Evolutionary conservation across 2,888 invertebrate genomes (phyloP), one percentile per base, ranked within the genome.

Genomic region (Rhopalosiphum nymphaeae): DNA sequence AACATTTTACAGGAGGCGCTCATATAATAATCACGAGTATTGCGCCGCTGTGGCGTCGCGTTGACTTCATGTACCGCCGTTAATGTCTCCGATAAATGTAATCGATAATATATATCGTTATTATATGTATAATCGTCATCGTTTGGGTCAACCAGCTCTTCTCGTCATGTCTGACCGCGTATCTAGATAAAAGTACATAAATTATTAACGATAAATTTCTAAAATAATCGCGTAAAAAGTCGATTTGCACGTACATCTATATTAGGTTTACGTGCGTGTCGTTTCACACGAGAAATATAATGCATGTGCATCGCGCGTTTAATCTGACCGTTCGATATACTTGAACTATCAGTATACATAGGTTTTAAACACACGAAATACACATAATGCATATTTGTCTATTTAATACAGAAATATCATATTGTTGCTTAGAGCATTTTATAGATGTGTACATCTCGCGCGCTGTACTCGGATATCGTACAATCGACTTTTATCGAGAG

Each of bases 51-150:
- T 21, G 16, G 16, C 29, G 26, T 2, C n/a, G 44, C 88, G 42
- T 56, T 49, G 42, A 86, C 94, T 94, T 94, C 86, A 67, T 87
- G 86, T 25, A 90, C 93, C 86, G 86, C 42, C 93, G 90, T 94
- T 94, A 86, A 94, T 21, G 93, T 94, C 93, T 90, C 93, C 93
- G 86, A 90, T 61, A 86, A 89, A 85, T 93, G 21, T 61, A 89
- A 93, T 90, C 90, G 44, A 90, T 84, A 26, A 53, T 57, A 44
- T 67, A 78, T 0, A 78, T 21, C 78, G 36, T 36, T 36, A n/a
- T 21, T 78, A 26, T 78, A 11, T 21, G 26, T 1, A 36, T 21
- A 53, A 4, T 16, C 86, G 29, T 49, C 86, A 29, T n/a, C 29
- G 7, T 78, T 36, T 78, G 78, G 78, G 78, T 78, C 36, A 21